phyloP scores from a whole-genome alignment of 2,113 vertebrate genomes.

The Anarhynchus alexandrinus region DNA sequence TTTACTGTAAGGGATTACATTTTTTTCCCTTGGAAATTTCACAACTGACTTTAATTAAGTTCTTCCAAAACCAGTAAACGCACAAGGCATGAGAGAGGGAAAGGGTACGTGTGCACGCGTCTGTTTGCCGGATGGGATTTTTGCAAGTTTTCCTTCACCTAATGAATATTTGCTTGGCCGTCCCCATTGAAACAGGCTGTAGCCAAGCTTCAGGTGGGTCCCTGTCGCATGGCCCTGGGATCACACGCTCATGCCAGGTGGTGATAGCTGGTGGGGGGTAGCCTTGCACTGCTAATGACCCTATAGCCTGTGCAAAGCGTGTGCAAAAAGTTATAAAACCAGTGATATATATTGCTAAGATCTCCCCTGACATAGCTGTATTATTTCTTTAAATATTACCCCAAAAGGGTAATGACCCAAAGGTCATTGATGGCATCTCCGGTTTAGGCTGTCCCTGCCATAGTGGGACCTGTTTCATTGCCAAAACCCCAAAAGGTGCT shows the following conservation, averaged over 20 bases:
- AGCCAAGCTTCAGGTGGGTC: slow-evolving; percentile 1
- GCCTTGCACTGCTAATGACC: not conserved
- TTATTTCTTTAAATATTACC: not conserved
- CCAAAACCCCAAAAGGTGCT: not conserved
- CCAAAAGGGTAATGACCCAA: no score
- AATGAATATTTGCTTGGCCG: not conserved
- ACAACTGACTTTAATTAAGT: slow-evolving; percentile 55
- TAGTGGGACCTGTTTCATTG: not conserved
- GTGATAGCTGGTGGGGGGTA: not conserved
- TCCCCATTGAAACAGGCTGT: not conserved
- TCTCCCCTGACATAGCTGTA: rapidly evolving
- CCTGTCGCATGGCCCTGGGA: rapidly evolving
- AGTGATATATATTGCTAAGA: not conserved
- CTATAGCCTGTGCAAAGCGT: not conserved
- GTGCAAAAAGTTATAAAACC: not conserved
- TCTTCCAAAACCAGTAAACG: not conserved
- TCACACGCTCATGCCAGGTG: not conserved
- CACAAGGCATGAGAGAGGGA: not conserved
- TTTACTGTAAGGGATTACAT: not conserved
- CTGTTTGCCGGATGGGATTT: not conserved
- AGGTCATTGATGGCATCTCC: not conserved
- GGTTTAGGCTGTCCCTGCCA: not conserved
- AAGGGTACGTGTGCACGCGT: rapidly evolving
- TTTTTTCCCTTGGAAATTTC: slow-evolving; percentile 26
- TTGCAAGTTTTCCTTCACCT: not conserved